Percentiles rank a stretch among this genome's conserved stretches.
phyloP scores from a whole-genome alignment of 2,113 vertebrate genomes.

The Indicator indicator region DNA sequence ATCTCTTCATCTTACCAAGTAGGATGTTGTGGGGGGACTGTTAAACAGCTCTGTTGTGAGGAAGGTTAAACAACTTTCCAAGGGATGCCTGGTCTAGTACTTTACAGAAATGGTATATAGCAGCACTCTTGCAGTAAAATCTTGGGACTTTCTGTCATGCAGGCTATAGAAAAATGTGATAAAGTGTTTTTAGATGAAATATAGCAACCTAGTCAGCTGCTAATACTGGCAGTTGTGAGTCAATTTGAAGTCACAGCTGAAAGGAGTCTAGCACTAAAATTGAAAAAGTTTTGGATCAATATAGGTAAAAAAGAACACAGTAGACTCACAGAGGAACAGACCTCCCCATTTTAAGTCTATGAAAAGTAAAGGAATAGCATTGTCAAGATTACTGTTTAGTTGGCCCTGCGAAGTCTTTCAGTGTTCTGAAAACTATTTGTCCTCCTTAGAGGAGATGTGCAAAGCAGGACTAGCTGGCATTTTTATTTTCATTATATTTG shows the following conservation, averaged over 20 bases:
- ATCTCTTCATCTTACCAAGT: no score
- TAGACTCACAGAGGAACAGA: not conserved
- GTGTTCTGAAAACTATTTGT: slow-evolving; percentile 10
- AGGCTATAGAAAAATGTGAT: not conserved
- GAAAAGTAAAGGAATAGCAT: slow-evolving; percentile 19
- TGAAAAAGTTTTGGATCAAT: slow-evolving; percentile 44
- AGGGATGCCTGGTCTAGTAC: not conserved
- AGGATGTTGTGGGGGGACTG: not conserved
- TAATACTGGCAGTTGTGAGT: not conserved
- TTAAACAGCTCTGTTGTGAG: fast-evolving
- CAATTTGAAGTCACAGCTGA: not conserved
- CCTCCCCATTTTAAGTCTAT: not conserved
- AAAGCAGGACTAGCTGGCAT: not conserved
- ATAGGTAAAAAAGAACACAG: slow-evolving; percentile 36
- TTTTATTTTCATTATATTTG: slow-evolving; percentile 62
- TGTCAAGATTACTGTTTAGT: slow-evolving; percentile 23
- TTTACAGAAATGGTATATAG: not conserved
- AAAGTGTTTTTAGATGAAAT: slow-evolving; percentile 14
- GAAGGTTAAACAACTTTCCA: not conserved
- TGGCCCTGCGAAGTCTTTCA: not conserved
- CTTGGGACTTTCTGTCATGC: not conserved
- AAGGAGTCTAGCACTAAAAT: slow-evolving; percentile 16
- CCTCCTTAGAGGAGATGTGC: not conserved
- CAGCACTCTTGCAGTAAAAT: not conserved
- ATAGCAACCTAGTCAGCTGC: not conserved